A percentile compares a stretch with the other conserved stretches of the same genome.
Evolutionary conservation across 2,888 invertebrate species (phyloP).

Genomic region (Matsumyia berberina): DNA sequence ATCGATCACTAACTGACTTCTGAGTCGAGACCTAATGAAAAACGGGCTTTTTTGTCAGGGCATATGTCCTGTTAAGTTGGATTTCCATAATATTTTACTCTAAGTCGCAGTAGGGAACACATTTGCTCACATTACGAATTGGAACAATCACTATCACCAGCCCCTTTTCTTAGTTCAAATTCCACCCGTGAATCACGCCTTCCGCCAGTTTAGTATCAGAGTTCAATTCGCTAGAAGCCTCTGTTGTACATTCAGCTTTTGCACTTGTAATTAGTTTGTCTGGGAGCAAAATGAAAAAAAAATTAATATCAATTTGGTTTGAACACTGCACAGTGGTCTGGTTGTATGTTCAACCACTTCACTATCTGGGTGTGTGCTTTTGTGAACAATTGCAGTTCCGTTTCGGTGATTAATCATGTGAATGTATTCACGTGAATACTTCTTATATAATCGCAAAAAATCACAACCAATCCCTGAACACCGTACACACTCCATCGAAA

Average conservation of each 20-base stretch:
- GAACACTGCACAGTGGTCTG: slow-evolving; percentile 37
- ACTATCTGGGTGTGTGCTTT: slow-evolving; percentile 10
- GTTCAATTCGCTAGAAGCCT: slow-evolving; percentile 19
- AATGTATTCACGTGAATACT: slow-evolving; percentile 21
- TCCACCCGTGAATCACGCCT: slow-evolving; percentile 9
- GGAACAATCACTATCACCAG: not conserved
- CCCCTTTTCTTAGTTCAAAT: not conserved
- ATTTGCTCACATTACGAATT: not conserved
- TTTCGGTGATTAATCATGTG: slow-evolving; percentile 47
- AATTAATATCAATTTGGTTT: slow-evolving; percentile 55
- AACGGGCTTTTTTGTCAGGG: no score
- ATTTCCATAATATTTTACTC: no score
- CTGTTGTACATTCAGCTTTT: not conserved
- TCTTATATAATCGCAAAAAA: slow-evolving; percentile 35
- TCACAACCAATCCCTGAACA: not conserved
- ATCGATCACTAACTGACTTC: no score
- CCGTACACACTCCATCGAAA: not conserved
- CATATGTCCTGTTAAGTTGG: no score
- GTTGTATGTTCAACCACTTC: slow-evolving; percentile 8
- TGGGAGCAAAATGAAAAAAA: slow-evolving; percentile 12
- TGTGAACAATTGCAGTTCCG: slow-evolving; percentile 42
- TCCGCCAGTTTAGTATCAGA: not conserved
- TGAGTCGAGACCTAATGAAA: no score
- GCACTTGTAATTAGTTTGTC: slow-evolving; percentile 32
- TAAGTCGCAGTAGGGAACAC: not conserved